Base-by-base conservation (phyloP, 2,113 vertebrate genomes). In the Rhombomys opimus region DNA sequence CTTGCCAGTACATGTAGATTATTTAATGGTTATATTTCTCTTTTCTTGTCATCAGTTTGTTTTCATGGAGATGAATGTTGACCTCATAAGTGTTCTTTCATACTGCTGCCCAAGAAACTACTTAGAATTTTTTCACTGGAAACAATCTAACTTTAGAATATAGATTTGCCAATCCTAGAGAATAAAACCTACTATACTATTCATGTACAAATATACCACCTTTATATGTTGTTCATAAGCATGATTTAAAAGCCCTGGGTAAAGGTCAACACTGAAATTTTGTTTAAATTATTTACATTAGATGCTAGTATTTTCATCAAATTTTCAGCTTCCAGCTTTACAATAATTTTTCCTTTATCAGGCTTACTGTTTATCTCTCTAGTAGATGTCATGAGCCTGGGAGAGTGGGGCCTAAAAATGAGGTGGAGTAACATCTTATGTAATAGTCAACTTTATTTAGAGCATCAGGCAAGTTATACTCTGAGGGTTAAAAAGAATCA, bases 51-150 rank as follows among this genome's bases (percentile, higher is more conserved):
- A 38, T 72, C 32, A 68, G 41, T 35, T 52, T 52, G 72, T 94
- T 96, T 95, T 50, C 63, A 35, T 94, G 68, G 90, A 90, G 67
- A 95, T 95, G 25, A 91, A 59, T 90, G 54, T 73, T 92, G 18
- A 92, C 27, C 80, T 93, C 50, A 20, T 87, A 97, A 94, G 54
- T 73, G 30, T 82, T 90, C 12, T 68, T 93, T 32, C 41, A 2
- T 94, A 30, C 23, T 54, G 63, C 41, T 96, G 50, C 61, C 77
- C 91, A 70, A 38, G 57, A 95, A 87, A 38, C 85, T 89, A 38
- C 52, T 89, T 95, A 50, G 2, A 38, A 76, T 96, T 96, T 92
- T 89, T 57, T 82, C 94, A 73, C 46, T 2, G 94, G 23, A 27
- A 91, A 88, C 93, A 87, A 35, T 22, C 9, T 82, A 50, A 92